Evolutionary conservation across 1,140 invertebrate genomes (phyloP), one percentile per base, ranked within the genome.

Genomic region (Microplitis mediator): DNA sequence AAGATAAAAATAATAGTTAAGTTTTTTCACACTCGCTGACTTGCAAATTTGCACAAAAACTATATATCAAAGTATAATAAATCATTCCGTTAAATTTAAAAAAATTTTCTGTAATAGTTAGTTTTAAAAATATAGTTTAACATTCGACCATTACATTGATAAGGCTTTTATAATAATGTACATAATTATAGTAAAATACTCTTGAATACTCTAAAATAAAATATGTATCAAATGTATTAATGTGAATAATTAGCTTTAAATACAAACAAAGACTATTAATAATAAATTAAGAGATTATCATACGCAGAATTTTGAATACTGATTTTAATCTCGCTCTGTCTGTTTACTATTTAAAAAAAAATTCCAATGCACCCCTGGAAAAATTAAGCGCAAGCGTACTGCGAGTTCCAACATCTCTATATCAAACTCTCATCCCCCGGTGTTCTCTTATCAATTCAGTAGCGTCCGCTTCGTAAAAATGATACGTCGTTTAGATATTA

Each of bases 211-310:
- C 32, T 14, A 31, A 54, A 69, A n/a, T 32, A 4, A 58, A 50
- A 36, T 39, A 65, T 65, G 39, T 71, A 61, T 71, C 34, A 54
- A 45, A 45, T 45, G 39, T 45, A 51, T 63, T 52, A 52, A 34
- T 62, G 60, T 71, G 45, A 63, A 52, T 71, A 71, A 23, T 51
- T 36, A 64, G 23, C 60, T 71, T 56, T 71, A 62, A 71, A 61
- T 54, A 61, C 16, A 32, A 23, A 35, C 34, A 63, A 16, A 14
- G 45, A 71, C 61, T 45, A 11, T 35, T 62, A 34, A 64, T 45
- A 36, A 4, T 14, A 39, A 14, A 64, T 39, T 23, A 23, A 23
- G 23, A 23, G 23, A 23, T 23, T 23, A 23, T 23, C 23, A 23
- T 23, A 23, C 23, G 23, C 23, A 62, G 9, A 35, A 35, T 31